Evolutionary conservation across 1,140 invertebrate species (phyloP).

Genomic region (Achatina immaculata): DNA sequence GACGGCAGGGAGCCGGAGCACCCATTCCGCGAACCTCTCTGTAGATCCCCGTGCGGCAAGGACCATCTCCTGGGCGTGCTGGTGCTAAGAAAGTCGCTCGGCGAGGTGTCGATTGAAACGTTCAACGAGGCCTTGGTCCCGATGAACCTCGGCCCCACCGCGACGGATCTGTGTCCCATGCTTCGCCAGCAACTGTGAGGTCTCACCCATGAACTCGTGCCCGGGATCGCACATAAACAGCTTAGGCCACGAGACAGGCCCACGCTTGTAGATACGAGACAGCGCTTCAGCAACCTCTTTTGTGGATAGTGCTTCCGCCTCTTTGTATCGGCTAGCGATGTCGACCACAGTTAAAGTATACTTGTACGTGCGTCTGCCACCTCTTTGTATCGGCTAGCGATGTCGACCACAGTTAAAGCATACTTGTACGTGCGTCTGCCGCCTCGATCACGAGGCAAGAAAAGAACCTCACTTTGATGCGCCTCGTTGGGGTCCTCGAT

Average conservation of each 20-base stretch:
- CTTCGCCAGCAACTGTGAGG: constrained; percentile 8
- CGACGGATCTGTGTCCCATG: constrained; percentile 37
- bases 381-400: no score
- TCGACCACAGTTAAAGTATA: constrained; percentile 46
- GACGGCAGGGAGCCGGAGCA: constrained; percentile 33
- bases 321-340: constrained; percentile 43
- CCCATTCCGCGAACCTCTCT: constrained; percentile 12
- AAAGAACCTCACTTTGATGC: constrained; percentile 47
- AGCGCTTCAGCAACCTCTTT: constrained; percentile 38
- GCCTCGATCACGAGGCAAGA: constrained; percentile 43
- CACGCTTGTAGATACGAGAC: constrained; percentile 42
- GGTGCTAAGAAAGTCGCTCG: constrained; percentile 33
- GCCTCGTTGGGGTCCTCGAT: constrained; percentile 38
- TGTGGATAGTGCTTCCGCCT: constrained; percentile 41
- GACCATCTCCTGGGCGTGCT: constrained; percentile 44
- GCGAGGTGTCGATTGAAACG: constrained; percentile 36
- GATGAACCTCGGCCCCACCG: constrained; percentile 26
- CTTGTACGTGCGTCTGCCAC: constrained; percentile 35
- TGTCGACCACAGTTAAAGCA: no score
- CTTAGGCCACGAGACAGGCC: constrained; percentile 40
- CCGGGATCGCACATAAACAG: constrained; percentile 41
- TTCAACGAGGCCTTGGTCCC: neutral
- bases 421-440: no score
- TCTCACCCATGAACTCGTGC: constrained; percentile 17
- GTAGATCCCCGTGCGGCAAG: neutral